These are phyloP conservation scores for Eumerus sabulonum DNA, from an alignment of 2,888 invertebrate genomes.

Conservation along the genomic window DNA sequence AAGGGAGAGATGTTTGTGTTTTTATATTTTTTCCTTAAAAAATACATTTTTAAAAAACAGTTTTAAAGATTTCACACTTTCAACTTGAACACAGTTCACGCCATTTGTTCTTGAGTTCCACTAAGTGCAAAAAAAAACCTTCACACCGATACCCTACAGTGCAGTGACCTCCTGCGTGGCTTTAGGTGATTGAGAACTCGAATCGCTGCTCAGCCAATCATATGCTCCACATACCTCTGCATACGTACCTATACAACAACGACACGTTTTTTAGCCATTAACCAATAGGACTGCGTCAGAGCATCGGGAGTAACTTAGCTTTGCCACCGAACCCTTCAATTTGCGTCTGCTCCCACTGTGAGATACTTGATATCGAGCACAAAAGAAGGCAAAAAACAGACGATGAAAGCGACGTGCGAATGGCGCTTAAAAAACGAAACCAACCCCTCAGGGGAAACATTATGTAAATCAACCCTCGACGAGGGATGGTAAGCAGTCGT, in stretches of 20 bases:
- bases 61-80: background rate
- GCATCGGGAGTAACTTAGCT: conserved; percentile 7
- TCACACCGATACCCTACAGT: too few relatives aligned
- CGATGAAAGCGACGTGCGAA: conserved; percentile 46
- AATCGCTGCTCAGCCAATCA: conserved; percentile 42
- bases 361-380: conserved; percentile 22
- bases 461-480: conserved; percentile 70
- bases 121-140: too few relatives aligned
- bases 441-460: conserved; percentile 69
- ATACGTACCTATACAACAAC: conserved; percentile 14
- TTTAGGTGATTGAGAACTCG: too few relatives aligned
- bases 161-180: too few relatives aligned
- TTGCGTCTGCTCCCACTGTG: conserved; percentile 69
- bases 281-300: conserved; percentile 49
- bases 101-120: too few relatives aligned
- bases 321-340: conserved; percentile 56
- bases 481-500: conserved; percentile 29
- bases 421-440: conserved; percentile 64
- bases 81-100: background rate
- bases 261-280: conserved; percentile 40
- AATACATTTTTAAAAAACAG: too few relatives aligned
- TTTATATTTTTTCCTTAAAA: too few relatives aligned
- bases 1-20: background rate
- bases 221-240: conserved; percentile 50
- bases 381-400: conserved; percentile 12